Evolutionary conservation across 2,113 vertebrate genomes (phyloP), one percentile per base, ranked within the genome.

Genomic region (Callorhinus ursinus): DNA sequence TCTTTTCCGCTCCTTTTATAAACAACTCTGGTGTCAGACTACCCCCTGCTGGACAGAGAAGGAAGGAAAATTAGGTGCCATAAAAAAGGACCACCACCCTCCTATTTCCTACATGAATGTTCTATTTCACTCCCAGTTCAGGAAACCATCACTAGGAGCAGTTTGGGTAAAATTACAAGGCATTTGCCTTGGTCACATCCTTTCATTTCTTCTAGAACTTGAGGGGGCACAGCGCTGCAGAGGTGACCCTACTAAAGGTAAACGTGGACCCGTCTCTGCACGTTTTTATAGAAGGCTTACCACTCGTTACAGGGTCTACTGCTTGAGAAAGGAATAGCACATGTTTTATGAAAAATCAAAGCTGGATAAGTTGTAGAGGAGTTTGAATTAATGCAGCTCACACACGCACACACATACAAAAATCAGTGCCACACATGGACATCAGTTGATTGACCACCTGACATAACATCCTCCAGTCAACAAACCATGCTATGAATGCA

Each of bases 31-130:
- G 91, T 98, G 95, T 98, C 97, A 98, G 98, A 98, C 97, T 98
- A 81, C 98, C 98, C 98, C 98, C 98, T 98, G 96, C 98, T 97
- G 98, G 98, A 97, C 72, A 69, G 26, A 97, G 8, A 61, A 65
- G 42, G 82, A 72, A 93, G 65, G 26, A 57, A 92, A 42, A 28
- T 11, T 5, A 57, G 21, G 10, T 0, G 9, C 80, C 24, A 57
- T 90, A 5, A 46, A 57, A 80, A 80, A 93, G 36, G 33, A 82
- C 86, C 72, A 24, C 24, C 7, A 16, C 39, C 9, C 21, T 90
- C 16, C n/a, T 51, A 24, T 28, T 92, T 77, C 42, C 63, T 76
- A n/a, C 4, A 4, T 0, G 67, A 59, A 21, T 16, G 39, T 42
- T 82, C 57, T 67, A 36, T 53, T 80, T 55, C 67, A 61, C 81